Conservation (phyloP, 2,113 vertebrate genomes). For the Halichoeres trimaculatus region DNA sequence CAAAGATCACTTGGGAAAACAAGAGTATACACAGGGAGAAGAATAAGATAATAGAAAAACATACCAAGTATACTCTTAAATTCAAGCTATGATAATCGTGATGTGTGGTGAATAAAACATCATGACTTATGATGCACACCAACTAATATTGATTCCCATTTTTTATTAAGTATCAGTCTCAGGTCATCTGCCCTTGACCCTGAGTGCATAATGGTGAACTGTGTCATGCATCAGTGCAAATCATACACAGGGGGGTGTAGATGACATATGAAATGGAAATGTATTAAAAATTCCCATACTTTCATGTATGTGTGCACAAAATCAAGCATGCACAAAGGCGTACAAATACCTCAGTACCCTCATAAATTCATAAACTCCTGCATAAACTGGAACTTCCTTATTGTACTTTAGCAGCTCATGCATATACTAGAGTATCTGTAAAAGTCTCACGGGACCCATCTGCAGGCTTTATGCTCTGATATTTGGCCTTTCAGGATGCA, state of each 20-base stretch:
- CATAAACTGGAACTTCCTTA: constrained; percentile 28
- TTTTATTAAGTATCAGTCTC: neutral
- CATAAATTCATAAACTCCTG: constrained; percentile 37
- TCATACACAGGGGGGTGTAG: neutral
- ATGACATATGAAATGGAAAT: constrained; percentile 34
- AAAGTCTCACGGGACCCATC: constrained; percentile 31
- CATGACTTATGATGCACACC: neutral
- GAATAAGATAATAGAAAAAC: neutral
- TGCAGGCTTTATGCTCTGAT: constrained; percentile 41
- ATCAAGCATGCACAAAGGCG: constrained; percentile 8
- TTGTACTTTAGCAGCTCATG: constrained; percentile 48
- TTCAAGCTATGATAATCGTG: no score
- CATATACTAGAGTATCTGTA: constrained; percentile 17
- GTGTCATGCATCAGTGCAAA: neutral
- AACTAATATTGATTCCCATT: neutral
- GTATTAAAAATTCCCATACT: neutral
- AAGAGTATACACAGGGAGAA: neutral
- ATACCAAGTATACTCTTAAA: neutral
- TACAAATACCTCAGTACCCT: constrained; percentile 3
- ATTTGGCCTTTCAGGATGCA: constrained; percentile 52
- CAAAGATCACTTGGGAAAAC: neutral
- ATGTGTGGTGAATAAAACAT: no score
- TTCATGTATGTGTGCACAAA: neutral
- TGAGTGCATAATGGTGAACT: constrained; percentile 1
- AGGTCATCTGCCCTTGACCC: constrained; percentile 2